A percentile compares a stretch with the other conserved stretches of the same genome.
phyloP scores from a whole-genome alignment of 2,113 vertebrate genomes.

The Nerophis lumbriciformis region DNA sequence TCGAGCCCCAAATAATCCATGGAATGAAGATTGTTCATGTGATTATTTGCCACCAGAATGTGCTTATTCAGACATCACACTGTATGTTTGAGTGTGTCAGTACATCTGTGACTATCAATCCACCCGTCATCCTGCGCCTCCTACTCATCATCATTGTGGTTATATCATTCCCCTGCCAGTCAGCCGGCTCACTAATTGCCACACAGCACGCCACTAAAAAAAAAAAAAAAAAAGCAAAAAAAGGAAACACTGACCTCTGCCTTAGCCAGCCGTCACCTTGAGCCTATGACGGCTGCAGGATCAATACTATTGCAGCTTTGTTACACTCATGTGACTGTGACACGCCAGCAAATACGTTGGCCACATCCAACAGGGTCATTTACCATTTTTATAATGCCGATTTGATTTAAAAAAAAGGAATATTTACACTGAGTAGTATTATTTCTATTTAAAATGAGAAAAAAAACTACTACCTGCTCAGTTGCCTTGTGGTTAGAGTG shows the following conservation, averaged over 20 bases:
- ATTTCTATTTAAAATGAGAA: too few relatives aligned
- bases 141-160: slow-evolving; percentile 43
- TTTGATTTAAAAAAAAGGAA: background rate
- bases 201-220: slow-evolving; percentile 11
- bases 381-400: background rate
- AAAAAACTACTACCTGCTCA: too few relatives aligned
- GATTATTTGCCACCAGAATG: slow-evolving; percentile 44
- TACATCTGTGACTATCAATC: slow-evolving; percentile 43
- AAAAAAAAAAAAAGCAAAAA: slow-evolving; percentile 11
- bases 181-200: slow-evolving; percentile 41
- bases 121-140: slow-evolving; percentile 39
- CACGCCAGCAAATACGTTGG: background rate
- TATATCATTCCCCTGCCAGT: slow-evolving; percentile 46
- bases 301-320: slow-evolving; percentile 11
- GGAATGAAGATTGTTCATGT: background rate
- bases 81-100: slow-evolving; percentile 41
- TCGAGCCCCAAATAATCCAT: background rate
- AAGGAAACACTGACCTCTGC: slow-evolving; percentile 24
- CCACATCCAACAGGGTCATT: background rate
- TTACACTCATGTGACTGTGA: background rate
- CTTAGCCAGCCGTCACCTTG: background rate
- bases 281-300: background rate
- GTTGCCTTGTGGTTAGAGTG: too few relatives aligned
- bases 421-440: too few relatives aligned
- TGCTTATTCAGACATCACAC: slow-evolving; percentile 61